Evolutionary conservation across 2,113 vertebrate genomes (phyloP).

Genomic region (Sminthopsis crassicaudata): DNA sequence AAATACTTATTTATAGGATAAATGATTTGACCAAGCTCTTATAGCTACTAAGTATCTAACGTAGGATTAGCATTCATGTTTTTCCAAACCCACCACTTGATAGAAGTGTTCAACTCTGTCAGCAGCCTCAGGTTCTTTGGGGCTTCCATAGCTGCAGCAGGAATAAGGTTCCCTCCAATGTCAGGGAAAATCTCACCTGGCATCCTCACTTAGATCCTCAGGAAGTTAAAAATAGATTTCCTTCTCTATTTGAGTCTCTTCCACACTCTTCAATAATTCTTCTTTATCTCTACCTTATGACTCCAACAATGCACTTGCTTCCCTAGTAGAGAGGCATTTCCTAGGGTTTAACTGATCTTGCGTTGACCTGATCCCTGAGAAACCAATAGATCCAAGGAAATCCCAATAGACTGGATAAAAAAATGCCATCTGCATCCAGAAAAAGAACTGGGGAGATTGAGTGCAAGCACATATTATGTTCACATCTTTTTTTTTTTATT

Average conservation of each 20-base stretch:
- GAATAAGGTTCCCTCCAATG: neutral
- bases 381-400: no score
- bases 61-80: neutral
- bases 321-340: neutral
- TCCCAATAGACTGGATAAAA: no score
- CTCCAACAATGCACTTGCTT: neutral
- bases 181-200: neutral
- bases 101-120: neutral
- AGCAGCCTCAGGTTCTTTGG: neutral
- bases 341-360: neutral
- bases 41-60: neutral
- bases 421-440: no score
- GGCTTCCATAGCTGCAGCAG: neutral
- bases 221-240: neutral
- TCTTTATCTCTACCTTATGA: neutral
- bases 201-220: neutral
- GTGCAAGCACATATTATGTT: no score
- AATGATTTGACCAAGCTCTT: neutral
- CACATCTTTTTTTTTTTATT: no score
- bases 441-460: no score
- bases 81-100: neutral
- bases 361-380: neutral
- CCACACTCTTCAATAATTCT: no score
- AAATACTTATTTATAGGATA: no score
- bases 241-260: neutral